Evolutionary conservation across 2,888 invertebrate species (phyloP).

Genomic region (Hecatera dysodea): DNA sequence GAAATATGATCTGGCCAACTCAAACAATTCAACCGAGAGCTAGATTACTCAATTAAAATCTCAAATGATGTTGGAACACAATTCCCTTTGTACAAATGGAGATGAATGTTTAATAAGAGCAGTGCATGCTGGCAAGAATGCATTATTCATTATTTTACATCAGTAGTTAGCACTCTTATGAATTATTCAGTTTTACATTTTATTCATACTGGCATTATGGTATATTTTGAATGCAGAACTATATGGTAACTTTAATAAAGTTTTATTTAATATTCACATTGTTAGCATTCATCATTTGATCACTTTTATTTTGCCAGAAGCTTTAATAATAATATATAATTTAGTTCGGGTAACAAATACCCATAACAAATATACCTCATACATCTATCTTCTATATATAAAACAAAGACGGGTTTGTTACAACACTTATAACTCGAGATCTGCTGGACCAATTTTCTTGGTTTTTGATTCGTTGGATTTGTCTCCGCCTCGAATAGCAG

Average conservation of each 20-base stretch:
- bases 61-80: conserved; percentile 5
- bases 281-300: neutral
- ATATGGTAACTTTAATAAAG: neutral
- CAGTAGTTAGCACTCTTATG: neutral
- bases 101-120: conserved; percentile 29
- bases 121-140: conserved; percentile 21
- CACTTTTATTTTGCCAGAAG: neutral
- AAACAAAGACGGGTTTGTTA: no score
- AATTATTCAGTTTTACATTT: conserved; percentile 1
- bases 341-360: no score
- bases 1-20: neutral
- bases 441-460: no score
- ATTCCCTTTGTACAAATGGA: conserved; percentile 5
- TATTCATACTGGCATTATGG: conserved; percentile 8
- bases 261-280: conserved; percentile 20
- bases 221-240: conserved; percentile 24
- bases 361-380: no score
- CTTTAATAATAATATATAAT: neutral
- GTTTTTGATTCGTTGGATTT: no score
- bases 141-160: conserved; percentile 30
- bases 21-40: neutral
- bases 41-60: neutral
- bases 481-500: no score
- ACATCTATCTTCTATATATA: no score
- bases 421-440: no score